Evolutionary conservation across 2,113 vertebrate genomes (phyloP).

Genomic region (Sapajus apella): DNA sequence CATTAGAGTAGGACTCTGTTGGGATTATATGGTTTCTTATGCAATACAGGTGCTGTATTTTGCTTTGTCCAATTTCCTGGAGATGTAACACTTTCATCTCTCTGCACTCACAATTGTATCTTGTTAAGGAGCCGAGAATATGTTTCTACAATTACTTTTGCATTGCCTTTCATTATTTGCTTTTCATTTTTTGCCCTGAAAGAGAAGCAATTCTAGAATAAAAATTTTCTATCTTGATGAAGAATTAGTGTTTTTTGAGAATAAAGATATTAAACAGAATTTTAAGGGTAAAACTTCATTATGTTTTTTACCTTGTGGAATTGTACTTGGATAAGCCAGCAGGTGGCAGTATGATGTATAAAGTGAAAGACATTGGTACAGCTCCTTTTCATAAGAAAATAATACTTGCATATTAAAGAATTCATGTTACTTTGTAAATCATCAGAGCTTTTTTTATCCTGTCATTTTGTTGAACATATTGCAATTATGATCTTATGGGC

Average conservation of each 20-base stretch:
- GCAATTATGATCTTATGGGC: neutral
- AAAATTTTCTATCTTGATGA: neutral
- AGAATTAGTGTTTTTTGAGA: neutral
- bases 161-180: constrained; percentile 10
- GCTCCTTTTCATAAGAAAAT: constrained; percentile 19
- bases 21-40: neutral
- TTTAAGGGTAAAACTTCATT: neutral
- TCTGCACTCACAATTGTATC: neutral
- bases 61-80: neutral
- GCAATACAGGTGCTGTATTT: neutral
- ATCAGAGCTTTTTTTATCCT: neutral
- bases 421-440: neutral
- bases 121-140: neutral
- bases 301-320: neutral
- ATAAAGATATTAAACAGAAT: constrained; percentile 39
- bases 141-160: constrained; percentile 16
- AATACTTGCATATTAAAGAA: constrained; percentile 1
- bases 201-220: neutral
- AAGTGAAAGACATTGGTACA: neutral
- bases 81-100: neutral
- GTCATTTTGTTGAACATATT: neutral
- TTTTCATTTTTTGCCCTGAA: constrained; percentile 30
- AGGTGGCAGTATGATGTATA: constrained; percentile 68
- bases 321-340: constrained; percentile 61
- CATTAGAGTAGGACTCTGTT: neutral